Conservation (phyloP, 1,140 invertebrate species). For the Littorina saxatilis region DNA sequence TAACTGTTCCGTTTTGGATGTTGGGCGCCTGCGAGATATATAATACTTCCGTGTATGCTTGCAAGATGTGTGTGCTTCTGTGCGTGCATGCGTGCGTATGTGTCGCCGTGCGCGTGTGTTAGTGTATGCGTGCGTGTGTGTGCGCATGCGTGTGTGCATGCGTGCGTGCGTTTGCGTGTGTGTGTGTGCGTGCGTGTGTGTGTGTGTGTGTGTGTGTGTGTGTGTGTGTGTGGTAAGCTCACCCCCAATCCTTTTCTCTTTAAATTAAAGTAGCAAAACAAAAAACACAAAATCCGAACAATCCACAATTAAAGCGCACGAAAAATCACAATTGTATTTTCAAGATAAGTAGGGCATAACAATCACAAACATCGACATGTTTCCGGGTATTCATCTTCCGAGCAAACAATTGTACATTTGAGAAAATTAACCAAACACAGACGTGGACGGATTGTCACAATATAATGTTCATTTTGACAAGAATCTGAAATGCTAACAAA, state of each 20-base stretch:
- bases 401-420: no score
- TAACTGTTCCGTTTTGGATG: no score
- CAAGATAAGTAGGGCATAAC: background rate
- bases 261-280: background rate
- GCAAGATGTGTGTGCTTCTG: background rate
- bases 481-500: no score
- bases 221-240: background rate
- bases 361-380: background rate
- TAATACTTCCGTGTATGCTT: no score
- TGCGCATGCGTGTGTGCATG: background rate
- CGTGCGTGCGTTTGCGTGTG: background rate
- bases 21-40: no score
- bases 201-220: background rate
- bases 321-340: background rate
- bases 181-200: background rate
- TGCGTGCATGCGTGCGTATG: background rate
- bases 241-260: background rate
- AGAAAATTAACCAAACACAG: no score
- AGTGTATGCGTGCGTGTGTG: background rate
- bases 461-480: no score
- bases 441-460: no score
- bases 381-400: no score
- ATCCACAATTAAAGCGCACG: no score
- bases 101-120: background rate
- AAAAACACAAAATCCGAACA: no score